Evolutionary conservation across 2,113 vertebrate species (phyloP).

Genomic region (Leptosomus discolor): DNA sequence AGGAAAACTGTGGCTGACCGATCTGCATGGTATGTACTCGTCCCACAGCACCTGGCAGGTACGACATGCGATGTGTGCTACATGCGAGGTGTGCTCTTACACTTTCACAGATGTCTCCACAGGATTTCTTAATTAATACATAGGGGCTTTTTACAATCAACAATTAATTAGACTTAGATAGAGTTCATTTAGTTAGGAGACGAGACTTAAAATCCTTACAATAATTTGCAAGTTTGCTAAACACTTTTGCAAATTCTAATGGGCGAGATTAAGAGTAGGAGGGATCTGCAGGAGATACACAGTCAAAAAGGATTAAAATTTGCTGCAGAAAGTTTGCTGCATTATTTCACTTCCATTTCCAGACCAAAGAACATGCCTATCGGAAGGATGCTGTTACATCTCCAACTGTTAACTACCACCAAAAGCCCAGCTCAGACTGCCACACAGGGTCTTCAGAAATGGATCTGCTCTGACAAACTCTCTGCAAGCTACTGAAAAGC

Average conservation of each 20-base stretch:
- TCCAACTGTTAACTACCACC: not conserved
- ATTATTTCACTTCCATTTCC: not conserved
- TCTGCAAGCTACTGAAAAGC: not conserved
- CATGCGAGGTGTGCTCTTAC: not conserved
- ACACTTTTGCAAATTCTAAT: not conserved
- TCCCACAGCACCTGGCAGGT: too few species aligned
- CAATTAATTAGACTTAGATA: not conserved
- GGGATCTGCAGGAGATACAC: rapidly evolving
- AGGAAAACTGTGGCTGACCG: not conserved
- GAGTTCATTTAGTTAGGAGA: not conserved
- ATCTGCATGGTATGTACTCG: not conserved
- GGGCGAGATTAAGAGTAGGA: not conserved
- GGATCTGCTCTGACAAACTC: not conserved
- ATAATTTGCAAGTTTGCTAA: not conserved
- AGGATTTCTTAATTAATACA: too few species aligned
- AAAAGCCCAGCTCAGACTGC: not conserved
- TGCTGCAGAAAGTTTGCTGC: not conserved
- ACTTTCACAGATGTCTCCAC: not conserved
- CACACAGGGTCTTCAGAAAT: not conserved
- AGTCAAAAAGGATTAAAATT: not conserved
- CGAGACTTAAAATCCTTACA: not conserved
- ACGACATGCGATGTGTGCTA: too few species aligned
- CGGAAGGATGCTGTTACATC: not conserved
- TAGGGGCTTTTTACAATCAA: rapidly evolving
- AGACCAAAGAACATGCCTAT: not conserved